Base-by-base conservation (phyloP, 2,797 vertebrate species). In the Epinephelus coioides region DNA sequence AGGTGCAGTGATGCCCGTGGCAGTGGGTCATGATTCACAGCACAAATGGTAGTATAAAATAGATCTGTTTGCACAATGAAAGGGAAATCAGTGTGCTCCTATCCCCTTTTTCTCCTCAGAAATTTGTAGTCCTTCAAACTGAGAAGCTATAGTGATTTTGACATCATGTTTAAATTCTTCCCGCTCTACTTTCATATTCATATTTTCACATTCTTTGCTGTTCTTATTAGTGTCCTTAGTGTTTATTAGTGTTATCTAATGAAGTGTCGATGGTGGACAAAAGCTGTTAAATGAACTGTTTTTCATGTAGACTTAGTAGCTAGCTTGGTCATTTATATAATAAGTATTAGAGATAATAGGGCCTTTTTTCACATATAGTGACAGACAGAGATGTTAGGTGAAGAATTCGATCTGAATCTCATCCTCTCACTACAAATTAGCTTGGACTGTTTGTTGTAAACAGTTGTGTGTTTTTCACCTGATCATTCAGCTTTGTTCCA, bases 401-500 rank as follows among this genome's bases (percentile, higher is more conserved):
- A 47, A 63, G 43, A 27, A 47, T 46, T 21, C 18, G 11, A 6
- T 4, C 6, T 65, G 57, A 62, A 21, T 70, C 21, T 62, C n/a
- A 46, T 53, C 8, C 13, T 67, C 3, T 55, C 38, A 40, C 6
- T 9, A 19, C 50, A 54, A 69, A 53, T 9, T 1, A 55, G 18
- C 18, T 25, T 64, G 19, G 57, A n/a, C 25, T 5, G 5, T 49
- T 11, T 66, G 40, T 54, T 60, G 9, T 40, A 34, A 47, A 43
- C 50, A 40, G 61, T 59, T 54, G 21, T 63, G 50, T 50, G 19
- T 54, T 63, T 34, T 59, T 30, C 25, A 56, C 19, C 23, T 43
- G 12, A 71, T 53, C 43, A 15, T 47, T 10, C 17, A 51, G 40
- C 57, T 69, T 60, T 71, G 5, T 40, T 72, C 19, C 66, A 74